Evolutionary conservation across 2,113 vertebrate genomes (phyloP), one percentile per base, ranked within the genome.

Genomic region (Cephalopterus ornatus): DNA sequence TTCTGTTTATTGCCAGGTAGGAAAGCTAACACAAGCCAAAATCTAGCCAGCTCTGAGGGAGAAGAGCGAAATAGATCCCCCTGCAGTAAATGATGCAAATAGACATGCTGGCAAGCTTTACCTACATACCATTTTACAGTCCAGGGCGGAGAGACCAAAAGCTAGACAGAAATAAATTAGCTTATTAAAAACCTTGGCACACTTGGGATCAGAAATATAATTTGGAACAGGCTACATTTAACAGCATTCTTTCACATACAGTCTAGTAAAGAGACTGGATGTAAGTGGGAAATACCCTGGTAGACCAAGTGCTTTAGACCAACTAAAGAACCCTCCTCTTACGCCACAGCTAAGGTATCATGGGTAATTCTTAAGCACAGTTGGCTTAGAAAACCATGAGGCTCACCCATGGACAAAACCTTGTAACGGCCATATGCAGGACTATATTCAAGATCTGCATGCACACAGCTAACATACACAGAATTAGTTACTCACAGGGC

Each of bases 401-500:
- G 46, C 44, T 81, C 37, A 18, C 35, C 52, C 8, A 1, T 2
- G 3, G 41, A 26, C 39, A 66, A 24, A 61, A n/a, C 17, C 18
- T 6, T 47, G 28, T 27, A 22, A 1, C 3, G 44, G 39, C 28
- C 19, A 8, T 37, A 23, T 47, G 49, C 55, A 72, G 14, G 23
- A 39, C 7, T 37, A 7, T 32, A 27, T 10, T 74, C 49, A 46
- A 26, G 44, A 67, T 17, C 33, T 84, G 50, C 23, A 49, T 4
- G 6, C 35, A 75, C 19, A 63, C 55, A 24, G 37, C 19, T 52
- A 52, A 20, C 17, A 5, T 6, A 23, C 5, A 67, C 23, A 67
- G 46, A 63, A 50, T 35, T 47, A 59, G 33, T 30, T 77, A 97
- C 98, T 98, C 98, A 99, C 99, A 18, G 99, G 99, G 91, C 99